Evolutionary conservation across 2,797 vertebrate species (phyloP).

Genomic region (Margarornis squamiger): DNA sequence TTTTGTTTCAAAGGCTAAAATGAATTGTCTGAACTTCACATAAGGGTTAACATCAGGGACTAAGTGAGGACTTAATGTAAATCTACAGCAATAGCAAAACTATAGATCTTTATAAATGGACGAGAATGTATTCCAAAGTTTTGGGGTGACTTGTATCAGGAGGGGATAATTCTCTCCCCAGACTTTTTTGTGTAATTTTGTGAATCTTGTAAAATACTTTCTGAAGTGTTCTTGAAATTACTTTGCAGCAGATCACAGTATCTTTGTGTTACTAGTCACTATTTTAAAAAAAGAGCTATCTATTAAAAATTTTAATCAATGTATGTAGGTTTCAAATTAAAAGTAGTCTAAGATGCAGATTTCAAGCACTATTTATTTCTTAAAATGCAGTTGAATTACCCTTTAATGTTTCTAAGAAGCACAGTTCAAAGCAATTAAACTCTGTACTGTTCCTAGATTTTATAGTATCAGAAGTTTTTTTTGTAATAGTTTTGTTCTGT

Average conservation of each 20-base stretch:
- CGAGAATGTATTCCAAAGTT: not conserved
- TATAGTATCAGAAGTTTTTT: not conserved
- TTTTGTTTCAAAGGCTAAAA: not conserved
- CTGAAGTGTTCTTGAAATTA: not conserved
- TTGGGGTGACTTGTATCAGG: not conserved
- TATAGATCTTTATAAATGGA: not conserved
- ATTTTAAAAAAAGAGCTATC: not conserved
- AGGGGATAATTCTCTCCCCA: not conserved
- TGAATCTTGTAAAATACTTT: not conserved
- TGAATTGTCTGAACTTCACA: no score
- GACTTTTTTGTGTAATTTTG: not conserved
- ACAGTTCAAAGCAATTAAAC: not conserved
- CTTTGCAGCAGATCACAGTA: not conserved
- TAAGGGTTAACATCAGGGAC: not conserved
- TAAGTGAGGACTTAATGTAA: not conserved
- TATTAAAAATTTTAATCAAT: not conserved
- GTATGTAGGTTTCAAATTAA: not conserved
- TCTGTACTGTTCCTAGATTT: not conserved
- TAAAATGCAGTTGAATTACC: not conserved
- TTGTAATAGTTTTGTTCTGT: not conserved
- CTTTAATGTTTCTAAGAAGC: not conserved
- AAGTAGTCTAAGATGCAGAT: not conserved
- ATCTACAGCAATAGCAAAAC: not conserved
- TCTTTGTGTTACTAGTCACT: not conserved
- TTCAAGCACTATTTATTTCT: not conserved